These are phyloP conservation scores for Himalopsyche tibetana DNA, from an alignment of 2,888 invertebrate genomes.

Conservation along the genomic window DNA sequence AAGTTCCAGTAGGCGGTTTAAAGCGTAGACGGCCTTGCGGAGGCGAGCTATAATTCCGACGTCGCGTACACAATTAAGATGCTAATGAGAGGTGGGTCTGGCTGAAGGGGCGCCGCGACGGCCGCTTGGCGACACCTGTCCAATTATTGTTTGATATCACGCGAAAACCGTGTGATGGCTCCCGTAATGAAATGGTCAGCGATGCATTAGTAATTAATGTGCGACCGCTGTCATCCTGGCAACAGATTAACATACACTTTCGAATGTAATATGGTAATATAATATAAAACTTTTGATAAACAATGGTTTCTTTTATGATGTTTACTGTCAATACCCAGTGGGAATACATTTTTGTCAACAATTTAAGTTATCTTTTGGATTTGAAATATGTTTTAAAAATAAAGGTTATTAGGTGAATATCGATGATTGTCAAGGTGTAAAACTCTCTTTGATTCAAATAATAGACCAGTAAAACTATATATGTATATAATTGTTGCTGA, in stretches of 20 bases:
- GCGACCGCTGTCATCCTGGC: not conserved
- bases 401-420: no score
- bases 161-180: slow-evolving; percentile 61
- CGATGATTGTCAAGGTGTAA: no score
- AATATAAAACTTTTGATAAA: not conserved
- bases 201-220: slow-evolving; percentile 59
- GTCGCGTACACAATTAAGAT: slow-evolving; percentile 60
- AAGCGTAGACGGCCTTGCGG: slow-evolving; percentile 24
- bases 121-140: slow-evolving; percentile 62
- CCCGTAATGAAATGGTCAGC: slow-evolving; percentile 58
- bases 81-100: slow-evolving; percentile 62
- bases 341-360: no score
- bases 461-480: no score
- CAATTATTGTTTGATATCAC: slow-evolving; percentile 65
- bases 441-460: no score
- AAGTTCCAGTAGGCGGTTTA: slow-evolving; percentile 34
- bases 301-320: not conserved
- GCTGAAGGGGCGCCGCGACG: slow-evolving; percentile 44
- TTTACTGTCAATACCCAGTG: no score
- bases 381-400: not conserved
- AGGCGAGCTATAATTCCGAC: slow-evolving; percentile 8
- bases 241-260: not conserved
- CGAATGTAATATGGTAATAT: not conserved
- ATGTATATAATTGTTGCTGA: no score
- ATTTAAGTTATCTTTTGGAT: no score